A percentile compares a stretch with the other conserved stretches of the same genome.
phyloP scores from a whole-genome alignment of 2,797 vertebrate genomes.

The Sus cebifrons region DNA sequence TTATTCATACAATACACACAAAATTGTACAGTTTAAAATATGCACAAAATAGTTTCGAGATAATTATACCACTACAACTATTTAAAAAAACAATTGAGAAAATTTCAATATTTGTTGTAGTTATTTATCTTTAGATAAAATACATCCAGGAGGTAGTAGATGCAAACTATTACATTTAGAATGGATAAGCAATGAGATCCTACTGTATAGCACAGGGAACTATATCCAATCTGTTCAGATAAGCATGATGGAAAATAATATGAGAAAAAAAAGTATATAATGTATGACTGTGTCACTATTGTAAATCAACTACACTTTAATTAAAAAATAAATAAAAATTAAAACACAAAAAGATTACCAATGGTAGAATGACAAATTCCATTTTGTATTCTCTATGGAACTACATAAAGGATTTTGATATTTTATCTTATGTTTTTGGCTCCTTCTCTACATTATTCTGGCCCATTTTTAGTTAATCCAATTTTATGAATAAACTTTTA shows the following conservation, averaged over 20 bases:
- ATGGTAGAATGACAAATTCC: neutral
- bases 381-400: neutral
- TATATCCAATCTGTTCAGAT: too few relatives aligned
- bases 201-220: too few relatives aligned
- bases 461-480: neutral
- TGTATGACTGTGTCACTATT: too few relatives aligned
- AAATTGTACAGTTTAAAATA: neutral
- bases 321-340: too few relatives aligned
- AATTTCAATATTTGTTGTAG: neutral
- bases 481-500: constrained; percentile 4
- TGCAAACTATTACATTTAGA: too few relatives aligned
- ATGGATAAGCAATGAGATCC: too few relatives aligned
- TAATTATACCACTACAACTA: neutral
- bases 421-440: neutral
- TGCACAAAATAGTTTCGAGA: neutral
- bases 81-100: neutral
- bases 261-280: too few relatives aligned
- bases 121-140: neutral
- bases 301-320: too few relatives aligned
- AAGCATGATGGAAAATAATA: too few relatives aligned
- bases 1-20: neutral
- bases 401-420: neutral
- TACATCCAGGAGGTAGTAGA: too few relatives aligned
- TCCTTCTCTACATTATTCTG: neutral
- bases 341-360: neutral